Percentiles rank a stretch among this genome's conserved stretches.
phyloP scores from a whole-genome alignment of 1,140 invertebrate genomes.

The Bombus polaris region DNA sequence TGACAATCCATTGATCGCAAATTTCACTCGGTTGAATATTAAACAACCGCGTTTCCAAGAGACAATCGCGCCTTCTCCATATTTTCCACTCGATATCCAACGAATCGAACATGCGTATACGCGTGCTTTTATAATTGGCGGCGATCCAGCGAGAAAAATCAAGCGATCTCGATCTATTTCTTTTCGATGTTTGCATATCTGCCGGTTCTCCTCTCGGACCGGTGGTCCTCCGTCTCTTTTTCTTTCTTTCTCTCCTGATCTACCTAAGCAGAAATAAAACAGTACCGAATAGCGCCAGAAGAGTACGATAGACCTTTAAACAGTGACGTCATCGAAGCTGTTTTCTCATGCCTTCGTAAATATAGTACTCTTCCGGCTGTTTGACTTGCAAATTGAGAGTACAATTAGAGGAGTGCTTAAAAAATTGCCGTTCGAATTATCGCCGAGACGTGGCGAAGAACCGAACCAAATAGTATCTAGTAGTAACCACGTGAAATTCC shows the following conservation, averaged over 20 bases:
- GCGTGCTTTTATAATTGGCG: constrained; percentile 4
- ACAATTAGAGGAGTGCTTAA: constrained; percentile 28
- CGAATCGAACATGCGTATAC: too few relatives aligned
- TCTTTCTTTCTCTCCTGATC: neutral
- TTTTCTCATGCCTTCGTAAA: constrained; percentile 65
- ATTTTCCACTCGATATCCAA: neutral
- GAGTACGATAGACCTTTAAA: constrained; percentile 59
- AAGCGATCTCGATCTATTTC: constrained; percentile 46
- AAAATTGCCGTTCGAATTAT: constrained; percentile 43
- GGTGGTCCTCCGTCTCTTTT: neutral
- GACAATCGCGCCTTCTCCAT: neutral
- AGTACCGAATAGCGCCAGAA: constrained; percentile 55
- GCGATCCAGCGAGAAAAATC: neutral
- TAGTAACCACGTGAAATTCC: too few relatives aligned
- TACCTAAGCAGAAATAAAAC: constrained; percentile 65
- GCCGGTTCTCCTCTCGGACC: neutral
- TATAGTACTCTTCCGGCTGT: constrained; percentile 62
- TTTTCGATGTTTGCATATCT: constrained; percentile 1
- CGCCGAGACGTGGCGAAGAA: neutral
- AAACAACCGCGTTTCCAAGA: constrained; percentile 3
- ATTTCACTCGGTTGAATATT: constrained; percentile 4
- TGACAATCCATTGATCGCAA: neutral
- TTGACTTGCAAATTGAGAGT: constrained; percentile 48
- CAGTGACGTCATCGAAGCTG: constrained; percentile 57
- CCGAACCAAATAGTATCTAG: neutral